phyloP scores from a whole-genome alignment of 1,140 invertebrate species.

The Polyergus mexicanus region DNA sequence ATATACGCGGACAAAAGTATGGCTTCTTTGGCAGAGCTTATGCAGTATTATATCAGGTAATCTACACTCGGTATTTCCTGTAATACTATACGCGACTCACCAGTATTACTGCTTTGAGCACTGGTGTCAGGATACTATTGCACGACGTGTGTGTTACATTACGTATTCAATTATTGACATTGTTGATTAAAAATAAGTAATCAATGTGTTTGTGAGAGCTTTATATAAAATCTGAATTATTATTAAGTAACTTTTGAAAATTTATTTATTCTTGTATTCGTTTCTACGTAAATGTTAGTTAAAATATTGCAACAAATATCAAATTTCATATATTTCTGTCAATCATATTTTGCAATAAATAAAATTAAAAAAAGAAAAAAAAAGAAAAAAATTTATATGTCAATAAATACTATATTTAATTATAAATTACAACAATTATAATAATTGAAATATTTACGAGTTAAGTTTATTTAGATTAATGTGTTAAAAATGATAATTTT shows the following conservation, averaged over 20 bases:
- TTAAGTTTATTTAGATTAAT: conserved; percentile 2
- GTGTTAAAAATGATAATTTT: not conserved
- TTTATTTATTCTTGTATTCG: not conserved
- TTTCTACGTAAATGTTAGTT: not conserved
- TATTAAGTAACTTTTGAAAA: not conserved
- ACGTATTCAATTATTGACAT: conserved; percentile 10
- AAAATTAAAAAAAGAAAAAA: not conserved
- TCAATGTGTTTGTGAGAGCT: not conserved
- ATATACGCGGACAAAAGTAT: conserved; percentile 71
- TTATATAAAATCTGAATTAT: conserved; percentile 2
- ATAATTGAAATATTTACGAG: not conserved
- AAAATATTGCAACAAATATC: not conserved
- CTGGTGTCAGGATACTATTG: conserved; percentile 66
- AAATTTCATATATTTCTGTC: not conserved
- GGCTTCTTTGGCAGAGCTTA: conserved; percentile 74
- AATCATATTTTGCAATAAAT: not conserved
- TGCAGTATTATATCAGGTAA: conserved; percentile 79
- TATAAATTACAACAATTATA: not conserved
- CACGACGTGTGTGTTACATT: conserved; percentile 19
- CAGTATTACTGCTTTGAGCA: conserved; percentile 75
- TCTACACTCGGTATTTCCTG: conserved; percentile 6
- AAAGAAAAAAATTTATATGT: not conserved
- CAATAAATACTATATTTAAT: too few species aligned
- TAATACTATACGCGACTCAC: conserved; percentile 40
- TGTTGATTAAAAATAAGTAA: not conserved